Base-by-base conservation (phyloP, 1,140 invertebrate genomes). In the Neoseiulus cucumeris region DNA sequence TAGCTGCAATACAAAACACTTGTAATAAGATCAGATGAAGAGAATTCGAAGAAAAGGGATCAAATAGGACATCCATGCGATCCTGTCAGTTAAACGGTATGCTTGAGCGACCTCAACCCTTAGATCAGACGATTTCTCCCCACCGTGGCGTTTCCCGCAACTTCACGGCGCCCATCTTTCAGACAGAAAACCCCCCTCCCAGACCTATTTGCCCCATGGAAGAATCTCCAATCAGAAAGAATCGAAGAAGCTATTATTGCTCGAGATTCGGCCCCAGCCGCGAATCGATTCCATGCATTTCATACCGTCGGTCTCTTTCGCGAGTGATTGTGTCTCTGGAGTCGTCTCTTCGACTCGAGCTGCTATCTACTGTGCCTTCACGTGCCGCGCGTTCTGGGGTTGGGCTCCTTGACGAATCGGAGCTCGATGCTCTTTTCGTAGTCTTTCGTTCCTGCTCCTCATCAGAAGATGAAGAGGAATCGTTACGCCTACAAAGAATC, bases 381-480 rank as follows among this genome's bases (percentile, higher is more conserved):
- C 51, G 51, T 29, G 51, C 51, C 17, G 51, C 51, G 1, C 51
- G 51, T 33, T 59, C 51, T 2, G 51, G 51, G 9, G 51, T 59
- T 25, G 51, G 14, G 22, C 51, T 59, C 51, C 51, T 25, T 17
- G 51, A 59, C 4, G 51, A 20, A 59, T 59, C 51, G 17, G 51
- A 59, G 22, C 51, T 59, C 9, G 51, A 59, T 39, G 51, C 51
- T 20, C 51, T 33, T 20, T 18, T 33, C 51, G 33, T 14, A 1
- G 22, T 14, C 51, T 29, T 25, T 20, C 45, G 45, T 5, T 47
- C 51, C 22, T n/a, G 25, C 9, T 59, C 51, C 17, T 25, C 51
- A 33, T 14, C 51, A 59, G 51, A 59, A 14, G 51, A 59, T 25
- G 51, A 59, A 59, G 51, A 59, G 25, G 51, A 59, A 59, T 59